These are phyloP conservation scores for Pseudanteris insignis DNA, from an alignment of 2,888 invertebrate genomes.

Conservation along the genomic window DNA sequence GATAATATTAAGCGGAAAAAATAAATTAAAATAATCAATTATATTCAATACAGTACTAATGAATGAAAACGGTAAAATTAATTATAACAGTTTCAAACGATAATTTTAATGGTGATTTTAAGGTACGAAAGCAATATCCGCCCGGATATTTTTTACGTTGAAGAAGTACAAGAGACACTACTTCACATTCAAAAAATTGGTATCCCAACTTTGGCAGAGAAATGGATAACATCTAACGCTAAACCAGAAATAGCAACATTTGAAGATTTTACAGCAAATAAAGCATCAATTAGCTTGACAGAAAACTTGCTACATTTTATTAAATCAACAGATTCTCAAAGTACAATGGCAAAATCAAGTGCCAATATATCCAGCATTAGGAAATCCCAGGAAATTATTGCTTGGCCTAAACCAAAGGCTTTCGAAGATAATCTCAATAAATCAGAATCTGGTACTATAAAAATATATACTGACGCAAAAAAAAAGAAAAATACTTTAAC, in stretches of 20 bases:
- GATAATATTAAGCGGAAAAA: too few relatives aligned
- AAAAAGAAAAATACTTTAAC: too few relatives aligned
- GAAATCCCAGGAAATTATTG: conserved; percentile 68
- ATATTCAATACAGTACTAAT: too few relatives aligned
- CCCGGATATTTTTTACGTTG: conserved; percentile 86
- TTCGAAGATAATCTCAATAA: conserved; percentile 68
- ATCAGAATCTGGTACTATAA: conserved; percentile 58
- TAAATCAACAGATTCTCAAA: conserved; percentile 61
- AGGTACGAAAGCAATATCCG: conserved; percentile 72
- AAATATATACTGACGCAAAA: too few relatives aligned
- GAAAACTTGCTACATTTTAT: conserved; percentile 63
- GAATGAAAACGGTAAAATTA: too few relatives aligned
- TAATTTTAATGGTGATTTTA: too few relatives aligned
- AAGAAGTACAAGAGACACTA: conserved; percentile 88
- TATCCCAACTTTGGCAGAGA: conserved; percentile 75
- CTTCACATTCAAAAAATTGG: conserved; percentile 81
- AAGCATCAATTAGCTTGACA: conserved; percentile 61
- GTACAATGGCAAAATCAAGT: conserved; percentile 55
- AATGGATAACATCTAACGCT: conserved; percentile 75
- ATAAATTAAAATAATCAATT: too few relatives aligned
- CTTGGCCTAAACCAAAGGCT: conserved; percentile 69
- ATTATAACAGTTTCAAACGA: too few relatives aligned
- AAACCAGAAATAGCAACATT: conserved; percentile 69
- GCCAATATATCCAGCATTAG: conserved; percentile 49
- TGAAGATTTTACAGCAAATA: conserved; percentile 59